Base-by-base conservation (phyloP, 1,140 invertebrate species). In the Dermatophagoides farinae region DNA sequence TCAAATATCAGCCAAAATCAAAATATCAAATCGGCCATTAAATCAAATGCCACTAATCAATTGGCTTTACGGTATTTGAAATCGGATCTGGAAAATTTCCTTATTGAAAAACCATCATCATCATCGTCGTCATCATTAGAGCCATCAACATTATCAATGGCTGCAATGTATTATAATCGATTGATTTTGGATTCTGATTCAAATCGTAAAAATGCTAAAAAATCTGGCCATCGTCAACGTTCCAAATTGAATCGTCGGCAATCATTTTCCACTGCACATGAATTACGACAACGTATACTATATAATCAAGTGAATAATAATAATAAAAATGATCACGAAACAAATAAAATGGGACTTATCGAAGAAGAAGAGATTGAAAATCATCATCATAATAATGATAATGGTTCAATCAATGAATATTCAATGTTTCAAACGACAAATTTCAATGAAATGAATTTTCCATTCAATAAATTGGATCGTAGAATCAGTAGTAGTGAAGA, bases 101-200 rank as follows among this genome's bases (percentile, higher is more conserved):
- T 31, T 31, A 31, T 31, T 31, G 31, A 31, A 31, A 31, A 31
- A 8, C 31, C 31, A 31, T 31, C n/a, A n/a, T n/a, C n/a, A n/a
- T n/a, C n/a, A n/a, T n/a, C n/a, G n/a, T n/a, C n/a, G n/a, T n/a
- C n/a, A n/a, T n/a, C 31, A 20, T 18, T 50, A 22, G 47, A 50
- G 31, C 53, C 53, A 38, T 41, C 38, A n/a, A 55, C 53, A 8
- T 23, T 55, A 22, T 55, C 53, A 40, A 55, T 55, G 53, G 53
- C 53, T n/a, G 53, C 53, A 16, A 55, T 55, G 11, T 55, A 38
- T 25, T 55, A 55, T 23, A 55, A 55, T 40, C 53, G 53, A 39
- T 55, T 55, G 10, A 55, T 55, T 14, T 25, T 55, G 16, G 8
- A 47, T 47, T 47, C 46, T 47, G 46, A 23, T 23, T 18, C 18